These are phyloP conservation scores for Todiramphus chloris DNA, from an alignment of 2,113 vertebrate genomes.

Conservation along the genomic window DNA sequence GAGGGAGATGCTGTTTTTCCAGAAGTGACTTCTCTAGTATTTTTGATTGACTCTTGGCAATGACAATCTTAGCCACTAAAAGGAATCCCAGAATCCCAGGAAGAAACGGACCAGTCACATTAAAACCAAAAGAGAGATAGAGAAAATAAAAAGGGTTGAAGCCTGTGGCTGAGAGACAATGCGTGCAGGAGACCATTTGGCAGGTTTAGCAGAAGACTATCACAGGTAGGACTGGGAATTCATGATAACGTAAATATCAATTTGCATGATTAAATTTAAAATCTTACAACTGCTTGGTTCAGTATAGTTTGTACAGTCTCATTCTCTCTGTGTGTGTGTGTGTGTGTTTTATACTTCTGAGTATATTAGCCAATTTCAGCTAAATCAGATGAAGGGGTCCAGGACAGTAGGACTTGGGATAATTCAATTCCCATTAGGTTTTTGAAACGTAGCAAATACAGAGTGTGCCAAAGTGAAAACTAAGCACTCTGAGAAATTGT, in stretches of 20 bases:
- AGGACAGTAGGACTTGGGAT: constrained; percentile 3
- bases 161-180: neutral
- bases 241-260: neutral
- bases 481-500: constrained; percentile 37
- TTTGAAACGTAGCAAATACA: constrained; percentile 6
- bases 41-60: neutral
- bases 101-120: neutral
- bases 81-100: neutral
- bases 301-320: neutral
- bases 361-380: neutral
- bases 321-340: neutral
- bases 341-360: neutral
- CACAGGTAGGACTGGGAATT: neutral
- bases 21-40: neutral
- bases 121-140: neutral
- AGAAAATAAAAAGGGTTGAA: neutral
- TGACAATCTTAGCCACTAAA: neutral
- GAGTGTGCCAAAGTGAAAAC: constrained; percentile 34
- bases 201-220: neutral
- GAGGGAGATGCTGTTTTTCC: neutral
- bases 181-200: neutral
- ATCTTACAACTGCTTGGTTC: neutral
- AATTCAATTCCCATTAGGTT: constrained; percentile 28
- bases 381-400: constrained; percentile 14
- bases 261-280: neutral